Conservation (phyloP, 2,888 invertebrate genomes). For the Drosophila suboccidentalis region DNA sequence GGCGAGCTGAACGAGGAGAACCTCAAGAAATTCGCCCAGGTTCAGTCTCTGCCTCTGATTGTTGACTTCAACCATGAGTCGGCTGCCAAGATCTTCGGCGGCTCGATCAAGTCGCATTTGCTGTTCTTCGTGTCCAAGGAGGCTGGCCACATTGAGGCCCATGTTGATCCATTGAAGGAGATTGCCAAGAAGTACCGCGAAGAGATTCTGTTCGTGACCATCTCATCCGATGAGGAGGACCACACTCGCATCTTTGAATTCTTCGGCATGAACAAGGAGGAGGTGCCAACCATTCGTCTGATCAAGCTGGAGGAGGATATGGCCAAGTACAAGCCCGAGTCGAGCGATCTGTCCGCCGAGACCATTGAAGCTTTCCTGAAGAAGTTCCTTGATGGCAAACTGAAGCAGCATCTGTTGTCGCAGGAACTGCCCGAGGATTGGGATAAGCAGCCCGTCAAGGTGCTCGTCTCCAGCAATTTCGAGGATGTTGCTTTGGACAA, state of each 20-base stretch:
- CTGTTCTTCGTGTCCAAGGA: slow-evolving; percentile 97
- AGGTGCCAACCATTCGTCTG: slow-evolving; percentile 94
- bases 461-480: slow-evolving; percentile 97
- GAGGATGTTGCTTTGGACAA: slow-evolving; percentile 95
- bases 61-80: slow-evolving; percentile 99
- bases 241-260: slow-evolving; percentile 99
- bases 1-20: slow-evolving; percentile 89
- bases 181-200: slow-evolving; percentile 96
- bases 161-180: slow-evolving; percentile 91
- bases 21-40: slow-evolving; percentile 93
- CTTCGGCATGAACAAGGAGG: slow-evolving; percentile 99
- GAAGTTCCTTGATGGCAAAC: slow-evolving; percentile 95
- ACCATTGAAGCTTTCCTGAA: slow-evolving; percentile 91
- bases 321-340: slow-evolving; percentile 97
- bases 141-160: slow-evolving; percentile 93
- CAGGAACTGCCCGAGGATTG: slow-evolving; percentile 98
- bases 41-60: slow-evolving; percentile 94
- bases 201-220: slow-evolving; percentile 96
- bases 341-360: slow-evolving; percentile 80
- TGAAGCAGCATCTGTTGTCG: slow-evolving; percentile 97
- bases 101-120: slow-evolving; percentile 98
- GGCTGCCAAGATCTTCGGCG: slow-evolving; percentile 99
- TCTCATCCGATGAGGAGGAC: slow-evolving; percentile 97
- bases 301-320: slow-evolving; percentile 98
- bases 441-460: slow-evolving; percentile 97